Percentiles rank a stretch among this genome's conserved stretches.
Evolutionary conservation across 2,113 vertebrate genomes (phyloP).

Genomic region (Epinephelus moara): DNA sequence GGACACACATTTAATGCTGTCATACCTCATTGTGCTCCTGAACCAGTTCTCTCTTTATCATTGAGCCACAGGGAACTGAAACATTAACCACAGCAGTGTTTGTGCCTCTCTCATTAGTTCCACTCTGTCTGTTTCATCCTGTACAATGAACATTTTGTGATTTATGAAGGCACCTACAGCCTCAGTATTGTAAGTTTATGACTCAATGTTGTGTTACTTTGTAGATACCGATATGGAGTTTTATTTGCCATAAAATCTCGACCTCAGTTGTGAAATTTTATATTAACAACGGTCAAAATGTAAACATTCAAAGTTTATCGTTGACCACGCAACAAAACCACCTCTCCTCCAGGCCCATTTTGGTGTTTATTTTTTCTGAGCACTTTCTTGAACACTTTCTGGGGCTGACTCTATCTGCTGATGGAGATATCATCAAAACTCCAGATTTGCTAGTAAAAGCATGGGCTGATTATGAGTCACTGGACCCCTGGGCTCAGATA

Average conservation of each 20-base stretch:
- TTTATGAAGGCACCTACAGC: neutral
- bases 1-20: neutral
- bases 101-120: neutral
- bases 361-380: too few species aligned
- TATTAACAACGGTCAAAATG: neutral
- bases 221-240: neutral
- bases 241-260: neutral
- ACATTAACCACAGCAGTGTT: neutral
- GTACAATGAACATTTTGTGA: neutral
- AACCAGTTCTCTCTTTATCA: neutral
- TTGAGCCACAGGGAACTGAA: neutral
- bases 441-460: too few species aligned
- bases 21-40: neutral
- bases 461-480: too few species aligned
- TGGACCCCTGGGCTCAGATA: too few species aligned
- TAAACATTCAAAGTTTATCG: too few species aligned
- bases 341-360: too few species aligned
- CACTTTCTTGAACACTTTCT: too few species aligned
- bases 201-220: neutral
- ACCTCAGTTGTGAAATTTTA: neutral
- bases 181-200: neutral
- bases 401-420: too few species aligned
- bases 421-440: too few species aligned
- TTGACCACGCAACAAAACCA: too few species aligned
- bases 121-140: neutral